Evolutionary conservation across 2,797 vertebrate genomes (phyloP), one percentile per base, ranked within the genome.

Genomic region (Chaunax sp.): DNA sequence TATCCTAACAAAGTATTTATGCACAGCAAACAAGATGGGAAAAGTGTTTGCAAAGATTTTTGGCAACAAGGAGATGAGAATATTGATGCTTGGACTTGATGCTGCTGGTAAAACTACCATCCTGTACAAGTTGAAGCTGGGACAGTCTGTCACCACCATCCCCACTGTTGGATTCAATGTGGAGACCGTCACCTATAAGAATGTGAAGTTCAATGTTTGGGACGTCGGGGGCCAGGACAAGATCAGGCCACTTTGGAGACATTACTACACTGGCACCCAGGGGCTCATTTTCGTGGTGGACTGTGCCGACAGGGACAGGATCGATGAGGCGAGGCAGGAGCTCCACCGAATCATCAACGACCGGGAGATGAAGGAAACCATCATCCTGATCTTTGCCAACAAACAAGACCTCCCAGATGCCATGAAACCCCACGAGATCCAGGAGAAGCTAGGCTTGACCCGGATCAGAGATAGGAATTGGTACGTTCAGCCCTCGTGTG

Each of bases 381-480:
- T 98, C 92, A 99, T 99, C 92, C 94, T 99, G 84, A 96, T 99
- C 91, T 99, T 99, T 82, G 98, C 97, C 93, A 99, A 99, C 94
- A 99, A 99, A 91, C 98, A 99, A 92, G 97, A 99, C 94, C 96
- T 99, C 64, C 95, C 95, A 0, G 98, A 99, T 56, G 96, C 98
- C 91, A 99, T 99, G 97, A 99, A 99, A 73, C 97, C 98, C 60
- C 98, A 99, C n/a, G 98, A 99, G 93, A 98, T 99, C 92, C 98
- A 99, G 91, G 98, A 99, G 94, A 99, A 99, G 95, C 93, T 99
- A 76, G 98, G 98, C 86, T 93, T 99, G 90, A 99, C 98, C 78
- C 96, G 97, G 20, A 98, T 99, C 92, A 92, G 98, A 82, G 98
- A 99, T 93, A 96, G 97, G 91, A 99, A 99, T 95, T 99, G 98